Conservation (phyloP, 2,888 invertebrate species). For the Panzeria rudis region DNA sequence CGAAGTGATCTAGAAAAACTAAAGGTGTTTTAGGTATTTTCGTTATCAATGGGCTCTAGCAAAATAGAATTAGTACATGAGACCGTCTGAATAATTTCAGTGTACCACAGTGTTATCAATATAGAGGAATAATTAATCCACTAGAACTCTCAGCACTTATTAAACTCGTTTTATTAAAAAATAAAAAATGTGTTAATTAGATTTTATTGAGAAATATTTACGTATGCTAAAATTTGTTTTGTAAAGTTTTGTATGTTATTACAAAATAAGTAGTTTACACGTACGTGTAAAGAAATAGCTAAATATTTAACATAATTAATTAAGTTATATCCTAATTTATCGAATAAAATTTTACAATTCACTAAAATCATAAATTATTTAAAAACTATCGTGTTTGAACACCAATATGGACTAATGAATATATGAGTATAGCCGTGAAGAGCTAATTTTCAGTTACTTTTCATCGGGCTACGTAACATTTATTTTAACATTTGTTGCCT, state of each 20-base stretch:
- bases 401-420: background rate
- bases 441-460: too few relatives aligned
- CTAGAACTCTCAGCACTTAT: background rate
- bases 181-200: background rate
- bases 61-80: too few relatives aligned
- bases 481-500: too few relatives aligned
- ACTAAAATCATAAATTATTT: background rate
- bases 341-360: background rate
- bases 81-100: too few relatives aligned
- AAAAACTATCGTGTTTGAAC: background rate
- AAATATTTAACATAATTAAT: conserved; percentile 5
- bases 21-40: too few relatives aligned
- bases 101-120: too few relatives aligned
- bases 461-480: too few relatives aligned
- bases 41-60: too few relatives aligned
- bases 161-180: background rate
- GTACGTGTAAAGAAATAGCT: background rate
- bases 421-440: background rate
- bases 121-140: too few relatives aligned
- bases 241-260: background rate
- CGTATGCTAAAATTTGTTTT: background rate
- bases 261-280: background rate
- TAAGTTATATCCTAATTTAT: background rate
- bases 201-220: background rate
- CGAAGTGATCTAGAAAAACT: too few relatives aligned